These are phyloP conservation scores for Drosophila ironensis DNA, from an alignment of 1,140 invertebrate genomes.

Conservation along the genomic window DNA sequence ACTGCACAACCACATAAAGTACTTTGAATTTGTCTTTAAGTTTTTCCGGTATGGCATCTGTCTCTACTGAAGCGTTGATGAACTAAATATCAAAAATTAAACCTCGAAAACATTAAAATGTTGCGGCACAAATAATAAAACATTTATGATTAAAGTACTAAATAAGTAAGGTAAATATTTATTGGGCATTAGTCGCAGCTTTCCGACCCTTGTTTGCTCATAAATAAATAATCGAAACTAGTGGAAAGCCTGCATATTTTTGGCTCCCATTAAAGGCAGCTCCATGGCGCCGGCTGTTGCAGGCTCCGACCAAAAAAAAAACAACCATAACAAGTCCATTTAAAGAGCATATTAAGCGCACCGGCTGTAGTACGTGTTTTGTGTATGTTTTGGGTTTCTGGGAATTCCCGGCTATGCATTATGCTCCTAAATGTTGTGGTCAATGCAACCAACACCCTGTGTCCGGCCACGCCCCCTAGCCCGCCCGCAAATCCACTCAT, in stretches of 20 bases:
- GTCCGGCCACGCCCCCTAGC: not conserved
- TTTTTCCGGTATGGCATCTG: too few relatives aligned
- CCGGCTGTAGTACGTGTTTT: constrained; percentile 27
- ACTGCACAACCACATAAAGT: not conserved
- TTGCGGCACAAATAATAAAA: too few relatives aligned
- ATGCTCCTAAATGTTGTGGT: constrained; percentile 59
- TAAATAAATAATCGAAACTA: too few relatives aligned
- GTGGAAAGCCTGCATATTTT: too few relatives aligned
- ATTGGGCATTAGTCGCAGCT: too few relatives aligned
- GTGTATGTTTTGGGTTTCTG: not conserved
- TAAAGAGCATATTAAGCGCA: constrained; percentile 46
- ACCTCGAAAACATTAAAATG: too few relatives aligned
- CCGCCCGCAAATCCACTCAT: not conserved
- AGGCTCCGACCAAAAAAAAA: not conserved
- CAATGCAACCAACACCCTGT: constrained; percentile 14
- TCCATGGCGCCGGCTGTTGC: not conserved
- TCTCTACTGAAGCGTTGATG: too few relatives aligned
- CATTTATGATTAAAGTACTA: too few relatives aligned
- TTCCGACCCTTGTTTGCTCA: too few relatives aligned
- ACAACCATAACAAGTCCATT: constrained; percentile 30
- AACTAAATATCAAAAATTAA: too few relatives aligned
- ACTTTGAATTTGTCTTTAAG: not conserved
- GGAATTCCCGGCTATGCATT: constrained; percentile 30
- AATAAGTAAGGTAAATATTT: too few relatives aligned
- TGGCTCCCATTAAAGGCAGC: not conserved